Evolutionary conservation across 2,797 vertebrate species (phyloP), one percentile per base, ranked within the genome.

Genomic region (Coendou prehensilis): DNA sequence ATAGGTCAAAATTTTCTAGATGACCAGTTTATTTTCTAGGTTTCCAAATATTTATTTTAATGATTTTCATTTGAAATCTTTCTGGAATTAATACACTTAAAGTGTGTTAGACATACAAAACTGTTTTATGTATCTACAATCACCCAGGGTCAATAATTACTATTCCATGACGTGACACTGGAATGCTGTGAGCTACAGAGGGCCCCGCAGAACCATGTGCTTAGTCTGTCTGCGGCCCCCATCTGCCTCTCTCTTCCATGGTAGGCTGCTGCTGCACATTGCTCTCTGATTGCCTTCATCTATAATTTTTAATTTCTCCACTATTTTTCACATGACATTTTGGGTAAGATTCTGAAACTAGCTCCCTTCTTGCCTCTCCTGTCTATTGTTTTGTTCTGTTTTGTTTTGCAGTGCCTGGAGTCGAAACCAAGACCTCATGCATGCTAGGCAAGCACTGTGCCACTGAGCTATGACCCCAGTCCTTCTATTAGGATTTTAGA

Each of bases 31-130:
- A 71, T 37, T 26, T 93, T 69, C 83, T 76, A 94, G 20, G 22
- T 90, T 94, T 93, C 37, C 11, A 80, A 78, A 50, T 45, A 87
- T 37, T 67, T 67, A 57, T 87, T 93, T 59, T 30, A 80, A 5
- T 64, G n/a, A 92, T 63, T 88, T 95, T 93, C 83, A 83, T 78
- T 9, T 28, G n/a, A 89, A 88, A 71, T 87, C 2, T 67, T 92
- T 87, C 6, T n/a, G 26, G 5, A 95, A 85, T 81, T 93, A 92
- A 87, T 3, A 81, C 85, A 63, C 17, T 50, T 20, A 91, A 71
- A 18, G 75, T 30, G 15, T 87, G 26, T 45, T 63, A 73, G 45
- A 22, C 52, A 69, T 41, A 75, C 0, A 83, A 93, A 95, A 92
- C 33, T 88, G 59, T 76, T 81, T 75, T 91, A n/a, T 6, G 4